Conservation (phyloP, 2,113 vertebrate species). For the Eptesicus fuscus region DNA sequence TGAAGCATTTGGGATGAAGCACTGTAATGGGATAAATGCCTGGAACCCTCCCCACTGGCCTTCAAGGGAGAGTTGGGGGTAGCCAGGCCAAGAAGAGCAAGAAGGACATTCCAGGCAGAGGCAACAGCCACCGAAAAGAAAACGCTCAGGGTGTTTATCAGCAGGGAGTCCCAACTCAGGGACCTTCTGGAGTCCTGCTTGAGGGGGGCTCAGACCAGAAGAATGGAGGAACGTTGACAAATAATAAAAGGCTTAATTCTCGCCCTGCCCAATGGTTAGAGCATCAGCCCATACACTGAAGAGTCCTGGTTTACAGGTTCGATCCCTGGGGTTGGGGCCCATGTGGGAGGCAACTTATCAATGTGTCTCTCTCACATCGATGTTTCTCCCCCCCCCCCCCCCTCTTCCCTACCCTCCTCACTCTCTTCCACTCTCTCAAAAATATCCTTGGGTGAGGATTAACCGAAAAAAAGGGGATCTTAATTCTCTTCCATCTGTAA, state of each 20-base stretch:
- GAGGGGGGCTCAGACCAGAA: background rate
- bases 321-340: no score
- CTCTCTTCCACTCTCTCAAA: no score
- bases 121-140: background rate
- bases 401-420: no score
- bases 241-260: background rate
- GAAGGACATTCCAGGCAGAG: background rate
- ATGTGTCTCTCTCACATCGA: no score
- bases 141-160: background rate
- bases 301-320: no score
- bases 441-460: no score
- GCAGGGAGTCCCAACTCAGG: background rate
- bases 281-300: no score
- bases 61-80: background rate
- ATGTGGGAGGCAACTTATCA: no score
- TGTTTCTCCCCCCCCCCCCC: no score
- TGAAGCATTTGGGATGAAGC: background rate
- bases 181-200: background rate
- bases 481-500: background rate
- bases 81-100: background rate
- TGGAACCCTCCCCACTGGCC: background rate
- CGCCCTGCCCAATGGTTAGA: no score
- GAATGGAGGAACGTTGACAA: background rate
- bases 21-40: background rate
- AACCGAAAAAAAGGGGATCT: background rate